phyloP scores from a whole-genome alignment of 2,113 vertebrate genomes.

The Todiramphus chloris region DNA sequence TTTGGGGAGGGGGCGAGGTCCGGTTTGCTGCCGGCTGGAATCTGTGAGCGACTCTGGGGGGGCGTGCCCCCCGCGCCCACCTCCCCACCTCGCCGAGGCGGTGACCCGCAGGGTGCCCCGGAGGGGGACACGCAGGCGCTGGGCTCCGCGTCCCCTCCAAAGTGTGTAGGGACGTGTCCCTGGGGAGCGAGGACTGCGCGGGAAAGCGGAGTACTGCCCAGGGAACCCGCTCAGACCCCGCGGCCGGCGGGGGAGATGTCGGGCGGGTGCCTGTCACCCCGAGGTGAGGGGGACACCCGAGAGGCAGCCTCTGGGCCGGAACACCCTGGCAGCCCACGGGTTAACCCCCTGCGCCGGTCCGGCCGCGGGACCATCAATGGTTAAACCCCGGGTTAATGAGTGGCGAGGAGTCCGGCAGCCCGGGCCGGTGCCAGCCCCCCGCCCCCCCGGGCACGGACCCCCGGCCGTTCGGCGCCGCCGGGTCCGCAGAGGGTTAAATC shows the following conservation, averaged over 20 bases:
- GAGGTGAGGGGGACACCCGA: not conserved
- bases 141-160: not conserved
- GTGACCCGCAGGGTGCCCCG: not conserved
- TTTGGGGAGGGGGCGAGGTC: not conserved
- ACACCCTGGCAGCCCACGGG: not conserved
- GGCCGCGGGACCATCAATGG: slow-evolving; percentile 32
- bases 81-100: not conserved
- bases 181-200: not conserved
- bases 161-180: not conserved
- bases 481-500: slow-evolving; percentile 33
- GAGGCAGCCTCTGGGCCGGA: not conserved
- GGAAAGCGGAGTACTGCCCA: not conserved
- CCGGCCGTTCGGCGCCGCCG: not conserved
- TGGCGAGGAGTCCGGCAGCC: not conserved
- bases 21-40: not conserved
- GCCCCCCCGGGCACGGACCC: not conserved
- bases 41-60: not conserved
- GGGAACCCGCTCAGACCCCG: not conserved
- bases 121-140: not conserved
- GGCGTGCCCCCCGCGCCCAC: not conserved
- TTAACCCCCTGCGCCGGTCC: not conserved
- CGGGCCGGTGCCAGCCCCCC: not conserved
- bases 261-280: not conserved
- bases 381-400: slow-evolving; percentile 73
- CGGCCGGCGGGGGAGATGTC: not conserved